Base-by-base conservation (phyloP, 1,140 invertebrate species). In the Amyelois transitella region DNA sequence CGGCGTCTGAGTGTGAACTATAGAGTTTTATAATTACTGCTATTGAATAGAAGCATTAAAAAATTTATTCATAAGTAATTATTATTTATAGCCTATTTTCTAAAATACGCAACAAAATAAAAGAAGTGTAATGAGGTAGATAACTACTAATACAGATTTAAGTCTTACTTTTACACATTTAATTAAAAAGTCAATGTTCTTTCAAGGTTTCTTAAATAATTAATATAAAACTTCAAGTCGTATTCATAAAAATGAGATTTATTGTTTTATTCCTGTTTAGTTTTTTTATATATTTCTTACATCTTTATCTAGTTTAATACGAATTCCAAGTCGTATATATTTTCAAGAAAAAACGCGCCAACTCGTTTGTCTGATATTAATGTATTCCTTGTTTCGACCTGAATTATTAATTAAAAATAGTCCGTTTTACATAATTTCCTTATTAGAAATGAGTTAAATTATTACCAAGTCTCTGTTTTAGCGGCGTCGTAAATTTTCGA, bases 401-500 rank as follows among this genome's bases (percentile, higher is more conserved):
- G 58, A 83, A 83, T 81, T 81, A 86, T 81, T 84, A 81, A 84
- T 85, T 80, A 80, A 78, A 81, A 85, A 77, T 72, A 69, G 62
- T 56, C 60, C 67, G 55, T 75, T 82, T 84, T 81, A 82, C 81
- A 85, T 87, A 87, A 85, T 82, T 86, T 83, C 77, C 78, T 78
- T 82, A 85, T 84, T 81, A 81, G 67, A 73, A 66, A 75, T 71
- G 67, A 81, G 75, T 80, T 81, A 80, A 84, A 79, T 77, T 82
- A 81, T 77, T 75, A 65, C 61, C 57, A 43, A 64, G 66, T 62
- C 58, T 75, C 62, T 84, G 79, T 86, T 85, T 86, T 80, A 86
- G 75, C 77, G 77, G 75, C 70, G 64, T 82, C 81, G 66, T 85
- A 87, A 83, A 86, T 79, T 69, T 49, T 52, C 58, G 69, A 73